Conservation (phyloP, 1,140 invertebrate species). For the Lamellibrachia luymesi region DNA sequence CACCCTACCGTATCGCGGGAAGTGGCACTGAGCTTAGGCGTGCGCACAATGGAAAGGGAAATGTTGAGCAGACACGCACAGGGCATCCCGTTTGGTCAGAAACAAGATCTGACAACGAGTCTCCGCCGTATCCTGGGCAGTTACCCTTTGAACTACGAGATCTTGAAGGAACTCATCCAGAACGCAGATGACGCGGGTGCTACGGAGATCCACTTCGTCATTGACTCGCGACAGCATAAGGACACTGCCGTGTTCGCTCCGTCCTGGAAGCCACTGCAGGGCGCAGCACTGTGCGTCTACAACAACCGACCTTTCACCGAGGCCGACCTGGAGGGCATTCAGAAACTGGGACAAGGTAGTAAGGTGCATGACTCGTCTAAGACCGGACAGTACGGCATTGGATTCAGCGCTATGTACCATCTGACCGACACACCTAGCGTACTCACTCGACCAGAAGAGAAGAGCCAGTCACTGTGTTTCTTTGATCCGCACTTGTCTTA, state of each 20-base stretch:
- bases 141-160: neutral
- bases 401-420: slow-evolving; percentile 48
- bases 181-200: slow-evolving; percentile 54
- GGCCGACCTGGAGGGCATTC: slow-evolving; percentile 40
- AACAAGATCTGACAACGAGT: neutral
- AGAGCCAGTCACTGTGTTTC: slow-evolving; percentile 38
- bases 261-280: slow-evolving; percentile 26
- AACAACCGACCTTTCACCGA: too few relatives aligned
- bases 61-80: neutral
- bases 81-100: slow-evolving; percentile 22
- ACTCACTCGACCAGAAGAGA: neutral
- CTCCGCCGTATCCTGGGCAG: neutral
- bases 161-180: slow-evolving; percentile 25
- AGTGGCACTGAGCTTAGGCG: neutral
- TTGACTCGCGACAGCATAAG: slow-evolving; percentile 12
- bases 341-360: slow-evolving; percentile 35
- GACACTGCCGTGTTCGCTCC: neutral
- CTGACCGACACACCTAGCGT: slow-evolving; percentile 39
- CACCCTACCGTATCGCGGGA: slow-evolving; percentile 5
- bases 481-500: slow-evolving; percentile 47
- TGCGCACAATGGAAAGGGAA: slow-evolving; percentile 11
- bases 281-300: slow-evolving; percentile 37
- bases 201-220: slow-evolving; percentile 43
- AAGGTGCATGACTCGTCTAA: slow-evolving; percentile 42
- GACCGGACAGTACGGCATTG: slow-evolving; percentile 43